Conservation (phyloP, 2,888 invertebrate species). For the Scaptodrosophila latifasciaeformis region DNA sequence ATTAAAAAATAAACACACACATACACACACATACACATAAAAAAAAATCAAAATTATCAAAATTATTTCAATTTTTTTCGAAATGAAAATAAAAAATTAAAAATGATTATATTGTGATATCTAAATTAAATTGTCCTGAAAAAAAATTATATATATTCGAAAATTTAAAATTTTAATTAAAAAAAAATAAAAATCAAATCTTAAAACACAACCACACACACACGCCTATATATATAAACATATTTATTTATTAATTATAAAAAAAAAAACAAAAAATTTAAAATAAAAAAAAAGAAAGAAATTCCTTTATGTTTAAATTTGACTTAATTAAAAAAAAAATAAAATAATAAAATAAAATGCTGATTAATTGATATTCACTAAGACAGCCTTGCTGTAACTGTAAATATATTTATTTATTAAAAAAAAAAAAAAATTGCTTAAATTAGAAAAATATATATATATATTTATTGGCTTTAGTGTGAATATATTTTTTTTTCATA, state of each 20-base stretch:
- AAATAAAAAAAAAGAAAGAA: no score
- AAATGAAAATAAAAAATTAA: conserved; percentile 36
- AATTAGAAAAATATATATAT: no score
- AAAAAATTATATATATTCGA: conserved; percentile 10
- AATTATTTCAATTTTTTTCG: conserved; percentile 29
- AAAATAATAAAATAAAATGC: no score
- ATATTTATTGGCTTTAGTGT: no score
- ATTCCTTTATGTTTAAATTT: no score
- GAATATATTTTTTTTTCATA: no score
- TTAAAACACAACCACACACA: conserved; percentile 21
- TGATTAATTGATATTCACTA: no score
- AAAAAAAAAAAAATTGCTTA: no score
- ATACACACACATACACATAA: neutral
- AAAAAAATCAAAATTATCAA: neutral
- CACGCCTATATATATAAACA: conserved; percentile 43
- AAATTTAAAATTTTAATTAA: conserved; percentile 3
- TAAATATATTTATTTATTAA: no score
- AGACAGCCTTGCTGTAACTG: no score
- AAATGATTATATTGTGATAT: conserved; percentile 60
- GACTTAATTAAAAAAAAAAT: no score
- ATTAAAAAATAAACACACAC: conserved; percentile 15
- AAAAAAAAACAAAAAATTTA: no score
- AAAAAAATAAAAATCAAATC: conserved; percentile 22
- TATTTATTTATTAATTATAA: conserved; percentile 23
- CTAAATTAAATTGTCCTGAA: conserved; percentile 50